Conservation (phyloP, 23 tunicate species). For the Trididemnum nubilum region DNA sequence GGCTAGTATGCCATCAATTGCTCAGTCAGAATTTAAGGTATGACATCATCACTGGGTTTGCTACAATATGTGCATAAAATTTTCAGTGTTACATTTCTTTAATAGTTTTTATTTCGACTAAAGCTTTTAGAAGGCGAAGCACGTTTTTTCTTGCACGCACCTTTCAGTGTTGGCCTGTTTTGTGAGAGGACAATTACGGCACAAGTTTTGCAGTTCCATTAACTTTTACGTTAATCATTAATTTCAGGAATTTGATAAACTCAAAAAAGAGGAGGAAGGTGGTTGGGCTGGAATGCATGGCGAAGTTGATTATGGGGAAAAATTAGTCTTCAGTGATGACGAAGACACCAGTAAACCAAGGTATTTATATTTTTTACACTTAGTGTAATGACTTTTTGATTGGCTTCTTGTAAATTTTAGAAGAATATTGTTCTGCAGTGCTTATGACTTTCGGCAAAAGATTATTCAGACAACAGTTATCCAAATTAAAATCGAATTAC, state of each 20-base stretch:
- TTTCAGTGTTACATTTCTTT: neutral
- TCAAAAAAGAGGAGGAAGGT: slow-evolving; percentile 56
- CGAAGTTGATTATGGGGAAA: slow-evolving; percentile 88
- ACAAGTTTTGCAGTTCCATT: no score
- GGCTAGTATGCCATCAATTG: neutral
- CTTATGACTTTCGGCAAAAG: no score
- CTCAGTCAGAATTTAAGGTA: slow-evolving; percentile 43
- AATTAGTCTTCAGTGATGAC: slow-evolving; percentile 91
- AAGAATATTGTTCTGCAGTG: no score
- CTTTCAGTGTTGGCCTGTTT: no score
- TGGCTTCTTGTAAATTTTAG: neutral
- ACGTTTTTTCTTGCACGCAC: no score
- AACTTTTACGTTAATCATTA: no score
- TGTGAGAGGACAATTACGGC: no score
- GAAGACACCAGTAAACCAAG: slow-evolving; percentile 49
- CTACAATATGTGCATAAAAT: no score
- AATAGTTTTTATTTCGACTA: no score
- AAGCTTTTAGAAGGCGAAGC: no score
- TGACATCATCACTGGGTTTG: neutral
- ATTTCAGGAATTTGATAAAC: slow-evolving; percentile 37
- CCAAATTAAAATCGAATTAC: no score
- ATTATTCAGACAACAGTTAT: no score
- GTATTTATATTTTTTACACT: slow-evolving; percentile 6
- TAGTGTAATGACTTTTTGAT: neutral
- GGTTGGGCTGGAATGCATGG: slow-evolving; percentile 96